Conservation (phyloP, 1,140 invertebrate species). For the Cherax destructor region DNA sequence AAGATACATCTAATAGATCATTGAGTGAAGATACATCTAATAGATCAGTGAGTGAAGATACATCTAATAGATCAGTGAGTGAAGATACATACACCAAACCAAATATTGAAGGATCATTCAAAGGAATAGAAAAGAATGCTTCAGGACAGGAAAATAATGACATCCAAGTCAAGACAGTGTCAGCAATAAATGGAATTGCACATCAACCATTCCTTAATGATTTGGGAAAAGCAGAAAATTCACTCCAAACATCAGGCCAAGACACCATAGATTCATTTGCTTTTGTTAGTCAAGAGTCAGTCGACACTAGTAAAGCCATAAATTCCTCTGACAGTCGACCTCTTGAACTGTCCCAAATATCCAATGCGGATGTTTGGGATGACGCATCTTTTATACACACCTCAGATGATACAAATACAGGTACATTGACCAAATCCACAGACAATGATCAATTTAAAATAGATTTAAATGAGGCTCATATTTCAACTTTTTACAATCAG, state of each 20-base stretch:
- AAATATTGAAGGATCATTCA: not conserved
- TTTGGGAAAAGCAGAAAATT: not conserved
- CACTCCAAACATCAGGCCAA: not conserved
- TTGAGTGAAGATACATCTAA: no score
- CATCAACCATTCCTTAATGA: not conserved
- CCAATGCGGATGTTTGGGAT: not conserved
- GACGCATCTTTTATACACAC: not conserved
- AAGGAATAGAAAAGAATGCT: not conserved
- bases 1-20: no score
- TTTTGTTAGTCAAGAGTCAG: not conserved
- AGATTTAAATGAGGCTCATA: conserved; percentile 3
- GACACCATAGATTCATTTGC: not conserved
- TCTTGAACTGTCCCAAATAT: not conserved
- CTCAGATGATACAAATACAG: not conserved
- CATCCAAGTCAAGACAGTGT: not conserved
- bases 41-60: no score
- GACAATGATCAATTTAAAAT: not conserved
- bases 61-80: not conserved
- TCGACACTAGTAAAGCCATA: not conserved
- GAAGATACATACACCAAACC: no score
- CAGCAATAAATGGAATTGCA: not conserved
- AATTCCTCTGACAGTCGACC: not conserved
- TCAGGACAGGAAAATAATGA: not conserved
- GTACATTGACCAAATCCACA: not conserved
- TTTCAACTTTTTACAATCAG: not conserved